Conservation (phyloP, 92 coral and sea anemone species). For the Paragorgia papillata region DNA sequence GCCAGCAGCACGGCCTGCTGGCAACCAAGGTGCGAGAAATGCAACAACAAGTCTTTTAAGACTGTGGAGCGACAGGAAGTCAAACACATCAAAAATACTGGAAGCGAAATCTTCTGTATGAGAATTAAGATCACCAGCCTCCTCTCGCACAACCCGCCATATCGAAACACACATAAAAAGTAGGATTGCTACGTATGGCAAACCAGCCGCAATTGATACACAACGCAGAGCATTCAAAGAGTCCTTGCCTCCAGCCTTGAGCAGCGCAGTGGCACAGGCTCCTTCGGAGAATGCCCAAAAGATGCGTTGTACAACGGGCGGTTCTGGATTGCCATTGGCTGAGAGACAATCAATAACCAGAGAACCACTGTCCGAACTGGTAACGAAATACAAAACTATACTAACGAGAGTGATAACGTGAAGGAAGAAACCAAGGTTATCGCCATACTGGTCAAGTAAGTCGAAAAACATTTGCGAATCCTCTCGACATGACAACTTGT, state of each 20-base stretch:
- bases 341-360: conserved; percentile 62
- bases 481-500: conserved; percentile 75
- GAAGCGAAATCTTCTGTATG: conserved; percentile 59
- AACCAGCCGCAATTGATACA: conserved; percentile 74
- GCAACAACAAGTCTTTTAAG: conserved; percentile 41
- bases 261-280: conserved; percentile 84
- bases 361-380: conserved; percentile 66
- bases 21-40: conserved; percentile 66
- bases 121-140: conserved; percentile 68
- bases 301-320: conserved; percentile 54
- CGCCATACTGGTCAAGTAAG: conserved; percentile 73
- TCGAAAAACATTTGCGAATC: conserved; percentile 78
- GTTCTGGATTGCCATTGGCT: conserved; percentile 60
- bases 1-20: conserved; percentile 68
- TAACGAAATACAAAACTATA: conserved; percentile 60
- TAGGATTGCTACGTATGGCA: conserved; percentile 64
- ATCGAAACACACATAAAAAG: conserved; percentile 72
- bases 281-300: conserved; percentile 67
- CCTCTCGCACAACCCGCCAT: conserved; percentile 76
- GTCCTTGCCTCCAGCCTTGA: conserved; percentile 65
- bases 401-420: conserved; percentile 46
- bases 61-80: conserved; percentile 25
- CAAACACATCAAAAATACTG: conserved; percentile 60
- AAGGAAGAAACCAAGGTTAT: conserved; percentile 43
- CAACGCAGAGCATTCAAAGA: conserved; percentile 75